A percentile compares a stretch with the other conserved stretches of the same genome.
phyloP scores from a whole-genome alignment of 2,113 vertebrate species.

The Xiphophorus couchianus region DNA sequence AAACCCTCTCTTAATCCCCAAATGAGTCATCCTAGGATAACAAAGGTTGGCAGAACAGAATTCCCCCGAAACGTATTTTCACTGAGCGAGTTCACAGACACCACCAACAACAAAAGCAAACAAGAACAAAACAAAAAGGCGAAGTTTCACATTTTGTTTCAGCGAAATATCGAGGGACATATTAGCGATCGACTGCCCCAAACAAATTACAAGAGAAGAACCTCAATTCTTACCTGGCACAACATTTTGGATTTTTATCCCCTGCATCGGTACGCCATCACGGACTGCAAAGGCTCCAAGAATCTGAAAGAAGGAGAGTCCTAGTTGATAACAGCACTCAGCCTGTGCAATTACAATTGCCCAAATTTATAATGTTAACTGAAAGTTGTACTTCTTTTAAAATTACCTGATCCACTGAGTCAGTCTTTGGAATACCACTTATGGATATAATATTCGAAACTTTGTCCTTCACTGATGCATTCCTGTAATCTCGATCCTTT shows the following conservation, averaged over 20 bases:
- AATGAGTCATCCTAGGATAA: constrained; percentile 40
- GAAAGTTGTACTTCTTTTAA: neutral
- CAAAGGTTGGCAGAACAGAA: constrained; percentile 29
- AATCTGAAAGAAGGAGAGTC: constrained; percentile 65
- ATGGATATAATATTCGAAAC: constrained; percentile 91
- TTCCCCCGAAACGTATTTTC: neutral
- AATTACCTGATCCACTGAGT: constrained; percentile 92
- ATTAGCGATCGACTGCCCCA: constrained; percentile 62
- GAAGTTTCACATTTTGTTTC: constrained; percentile 57
- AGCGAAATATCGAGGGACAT: constrained; percentile 70
- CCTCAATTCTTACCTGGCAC: constrained; percentile 79
- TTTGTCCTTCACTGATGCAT: constrained; percentile 86
- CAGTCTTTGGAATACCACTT: constrained; percentile 91
- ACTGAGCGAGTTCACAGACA: constrained; percentile 48
- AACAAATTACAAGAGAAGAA: constrained; percentile 43
- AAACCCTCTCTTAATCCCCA: constrained; percentile 20
- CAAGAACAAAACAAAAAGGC: constrained; percentile 61
- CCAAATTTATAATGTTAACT: neutral
- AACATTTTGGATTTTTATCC: constrained; percentile 82
- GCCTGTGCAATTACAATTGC: neutral
- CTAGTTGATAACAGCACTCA: neutral
- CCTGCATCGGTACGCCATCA: constrained; percentile 80
- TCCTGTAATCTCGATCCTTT: constrained; percentile 97
- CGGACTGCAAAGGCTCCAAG: constrained; percentile 79
- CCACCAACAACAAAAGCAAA: constrained; percentile 66